phyloP scores from a whole-genome alignment of 2,797 vertebrate genomes.

The Uromys caudimaculatus region DNA sequence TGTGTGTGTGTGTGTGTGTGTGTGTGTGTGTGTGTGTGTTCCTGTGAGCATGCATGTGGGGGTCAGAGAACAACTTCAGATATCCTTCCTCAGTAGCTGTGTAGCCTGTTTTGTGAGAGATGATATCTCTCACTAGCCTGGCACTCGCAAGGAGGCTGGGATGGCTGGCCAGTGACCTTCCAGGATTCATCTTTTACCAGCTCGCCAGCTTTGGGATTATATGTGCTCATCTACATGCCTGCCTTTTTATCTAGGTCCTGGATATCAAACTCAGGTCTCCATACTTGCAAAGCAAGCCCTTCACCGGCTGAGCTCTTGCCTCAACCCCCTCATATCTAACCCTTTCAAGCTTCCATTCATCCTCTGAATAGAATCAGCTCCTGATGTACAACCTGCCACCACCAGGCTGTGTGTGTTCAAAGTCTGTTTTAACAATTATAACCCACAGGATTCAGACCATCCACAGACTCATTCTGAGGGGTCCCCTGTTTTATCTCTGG shows the following conservation, averaged over 20 bases:
- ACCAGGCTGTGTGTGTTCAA: constrained; percentile 25
- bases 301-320: neutral
- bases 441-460: constrained; percentile 68
- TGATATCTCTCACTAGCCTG: neutral
- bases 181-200: neutral
- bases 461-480: constrained; percentile 49
- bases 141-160: neutral
- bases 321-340: neutral
- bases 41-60: too few relatives aligned
- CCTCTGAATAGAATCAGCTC: neutral
- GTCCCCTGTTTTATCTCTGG: constrained; percentile 68
- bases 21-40: neutral
- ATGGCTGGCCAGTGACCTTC: neutral
- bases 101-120: neutral
- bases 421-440: constrained; percentile 53
- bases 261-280: neutral
- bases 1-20: neutral
- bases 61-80: neutral
- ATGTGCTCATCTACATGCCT: neutral
- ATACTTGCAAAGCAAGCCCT: neutral
- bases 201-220: neutral
- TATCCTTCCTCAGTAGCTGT: neutral
- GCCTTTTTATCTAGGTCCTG: neutral
- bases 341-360: constrained; percentile 30
- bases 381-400: neutral